Conservation (phyloP, 1,140 invertebrate genomes). For the Tachypleus tridentatus region DNA sequence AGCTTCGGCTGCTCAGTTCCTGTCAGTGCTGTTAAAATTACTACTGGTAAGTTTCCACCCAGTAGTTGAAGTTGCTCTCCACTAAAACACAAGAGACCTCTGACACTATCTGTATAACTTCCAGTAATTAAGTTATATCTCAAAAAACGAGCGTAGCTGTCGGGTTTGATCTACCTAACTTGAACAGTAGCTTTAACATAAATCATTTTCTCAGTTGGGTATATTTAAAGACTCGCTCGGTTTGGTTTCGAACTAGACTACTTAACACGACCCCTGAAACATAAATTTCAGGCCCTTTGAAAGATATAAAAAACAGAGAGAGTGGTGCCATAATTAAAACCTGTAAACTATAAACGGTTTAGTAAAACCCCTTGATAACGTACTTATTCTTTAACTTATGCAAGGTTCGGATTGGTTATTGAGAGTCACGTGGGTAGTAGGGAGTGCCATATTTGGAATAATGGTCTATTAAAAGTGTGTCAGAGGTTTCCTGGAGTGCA, state of each 20-base stretch:
- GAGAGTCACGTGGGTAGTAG: constrained; percentile 22
- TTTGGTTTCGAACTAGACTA: not conserved
- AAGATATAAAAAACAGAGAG: not conserved
- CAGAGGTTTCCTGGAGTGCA: constrained; percentile 26
- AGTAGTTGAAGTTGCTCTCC: too few species aligned
- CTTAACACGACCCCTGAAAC: not conserved
- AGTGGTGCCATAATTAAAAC: not conserved
- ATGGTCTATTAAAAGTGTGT: constrained; percentile 37
- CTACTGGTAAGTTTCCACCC: too few species aligned
- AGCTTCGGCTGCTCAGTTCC: too few species aligned
- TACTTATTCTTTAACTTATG: constrained; percentile 20
- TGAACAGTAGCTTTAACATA: too few species aligned
- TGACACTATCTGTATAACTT: too few species aligned
- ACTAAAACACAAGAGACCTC: too few species aligned
- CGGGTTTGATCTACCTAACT: too few species aligned
- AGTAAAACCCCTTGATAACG: constrained; percentile 15
- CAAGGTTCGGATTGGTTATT: constrained; percentile 20
- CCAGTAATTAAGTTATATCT: too few species aligned
- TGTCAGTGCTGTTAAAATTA: too few species aligned
- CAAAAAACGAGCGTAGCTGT: too few species aligned
- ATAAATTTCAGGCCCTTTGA: not conserved
- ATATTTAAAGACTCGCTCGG: not conserved
- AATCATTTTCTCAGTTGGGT: too few species aligned
- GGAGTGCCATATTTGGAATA: constrained; percentile 29
- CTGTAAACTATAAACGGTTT: not conserved